Evolutionary conservation across 1,140 invertebrate species (phyloP), one percentile per base, ranked within the genome.

Genomic region (Glossosoma conforme): DNA sequence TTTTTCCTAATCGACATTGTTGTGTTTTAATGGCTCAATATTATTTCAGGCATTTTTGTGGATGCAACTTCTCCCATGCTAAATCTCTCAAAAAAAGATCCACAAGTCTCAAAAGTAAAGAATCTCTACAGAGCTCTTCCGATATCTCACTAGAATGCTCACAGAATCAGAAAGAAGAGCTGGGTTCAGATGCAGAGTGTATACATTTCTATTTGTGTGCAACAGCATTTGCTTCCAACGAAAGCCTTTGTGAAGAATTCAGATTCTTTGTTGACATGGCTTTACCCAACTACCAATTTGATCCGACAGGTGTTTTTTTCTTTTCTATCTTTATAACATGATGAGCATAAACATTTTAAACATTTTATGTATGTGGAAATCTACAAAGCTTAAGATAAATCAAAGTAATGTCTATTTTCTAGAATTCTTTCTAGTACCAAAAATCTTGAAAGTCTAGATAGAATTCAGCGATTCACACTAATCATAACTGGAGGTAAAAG

Each of bases 201-300:
- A 65, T 79, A 22, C 80, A 82, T 61, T 82, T 78, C 68, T 89
- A 87, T 68, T 80, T 85, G n/a, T 88, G 86, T 65, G 70, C 89
- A 20, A 84, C 82, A 70, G 86, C 86, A 36, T 86, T 91, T 74
- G 81, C 83, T n/a, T 86, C 85, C 65, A 80, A 87, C 68, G 66
- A 76, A 11, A 81, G 81, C 61, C 71, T 86, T 48, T 65, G 72
- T 21, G 75, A 82, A 56, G 86, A 90, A 64, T 90, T 89, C 74
- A 68, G 76, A 32, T 76, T 75, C 65, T 85, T 81, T 55, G 75
- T 85, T n/a, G 76, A 78, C 61, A 63, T 69, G 54, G 56, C 20
- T 62, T 61, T 69, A 54, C 58, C 44, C 37, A 37, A 42, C 44
- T 33, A 35, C 11, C 24, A 47, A 11, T 15, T 18, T 45, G 45